Base-by-base conservation (phyloP, 2,113 vertebrate genomes). In the Tychaedon coryphoeus region DNA sequence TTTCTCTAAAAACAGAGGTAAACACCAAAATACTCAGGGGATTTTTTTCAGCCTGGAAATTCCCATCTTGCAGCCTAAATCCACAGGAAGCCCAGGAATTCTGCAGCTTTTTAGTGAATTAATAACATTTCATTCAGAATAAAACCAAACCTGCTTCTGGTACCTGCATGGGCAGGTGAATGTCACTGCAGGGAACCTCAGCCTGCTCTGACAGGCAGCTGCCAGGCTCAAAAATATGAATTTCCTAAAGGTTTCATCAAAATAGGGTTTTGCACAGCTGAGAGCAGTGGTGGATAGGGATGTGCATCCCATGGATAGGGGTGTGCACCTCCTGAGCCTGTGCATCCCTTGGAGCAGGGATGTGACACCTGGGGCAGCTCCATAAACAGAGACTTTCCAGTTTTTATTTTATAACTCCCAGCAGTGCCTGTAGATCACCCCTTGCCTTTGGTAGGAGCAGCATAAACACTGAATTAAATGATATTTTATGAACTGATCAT, bases 141-240 rank as follows among this genome's bases (percentile, higher is more conserved):
- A 26, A 86, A 77, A 57, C 10, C 60, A 47, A 58, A 33, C 16
- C 15, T 0, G 0, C 14, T 58, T 50, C 56, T 70, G 0, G 0
- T 23, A 14, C 22, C 1, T 16, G 3, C 15, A 2, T 4, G 45
- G 40, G 4, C 24, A 14, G 56, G 34, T 10, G 24, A 28, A 6
- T 8, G 31, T 40, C 76, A 33, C 12, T 8, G 23, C 54, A 53
- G 64, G 54, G 22, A 57, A 9, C 26, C 19, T 53, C 73, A 69
- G 26, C 11, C 54, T 50, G 51, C 31, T 60, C 47, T 87, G 67
- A 7, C 33, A 31, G 34, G 77, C 33, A 73, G 50, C 42, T 71
- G 43, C 54, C 62, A 83, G 60, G 25, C 51, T 85, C 77, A n/a
- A 3, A 83, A 76, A 9, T 3, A 7, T 14, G 16, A 2, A 4